phyloP scores from a whole-genome alignment of 2,888 invertebrate genomes.

The Megaustenia siamemsis region DNA sequence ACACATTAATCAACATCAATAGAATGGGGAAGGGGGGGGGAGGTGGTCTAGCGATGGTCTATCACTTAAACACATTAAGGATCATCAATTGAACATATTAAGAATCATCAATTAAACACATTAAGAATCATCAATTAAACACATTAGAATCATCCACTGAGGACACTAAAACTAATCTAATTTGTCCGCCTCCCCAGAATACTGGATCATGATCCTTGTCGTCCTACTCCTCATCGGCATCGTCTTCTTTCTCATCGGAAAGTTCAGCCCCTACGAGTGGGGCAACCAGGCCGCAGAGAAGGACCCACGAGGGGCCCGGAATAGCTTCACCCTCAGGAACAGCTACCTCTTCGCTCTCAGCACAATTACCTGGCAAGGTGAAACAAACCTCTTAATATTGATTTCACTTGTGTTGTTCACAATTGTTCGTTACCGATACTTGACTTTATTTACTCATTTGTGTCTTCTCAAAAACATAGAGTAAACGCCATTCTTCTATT shows the following conservation, averaged over 20 bases:
- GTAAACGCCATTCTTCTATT: too few relatives aligned
- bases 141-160: too few relatives aligned
- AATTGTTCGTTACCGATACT: background rate
- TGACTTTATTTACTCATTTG: background rate
- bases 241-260: slow-evolving; percentile 60
- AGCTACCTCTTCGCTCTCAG: slow-evolving; percentile 61
- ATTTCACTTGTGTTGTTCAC: background rate
- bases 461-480: too few relatives aligned
- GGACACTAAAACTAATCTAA: too few relatives aligned
- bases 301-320: slow-evolving; percentile 57
- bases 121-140: too few relatives aligned
- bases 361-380: slow-evolving; percentile 63
- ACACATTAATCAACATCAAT: too few relatives aligned
- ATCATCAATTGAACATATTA: too few relatives aligned
- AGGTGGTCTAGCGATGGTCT: too few relatives aligned
- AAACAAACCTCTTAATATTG: background rate
- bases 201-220: slow-evolving; percentile 60
- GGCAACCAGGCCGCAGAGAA: slow-evolving; percentile 56
- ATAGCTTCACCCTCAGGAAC: slow-evolving; percentile 61
- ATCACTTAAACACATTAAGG: too few relatives aligned
- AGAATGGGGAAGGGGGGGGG: too few relatives aligned
- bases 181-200: slow-evolving; percentile 46
- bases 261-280: slow-evolving; percentile 63
- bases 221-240: slow-evolving; percentile 59
- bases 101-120: too few relatives aligned